Conservation (phyloP, 2,888 invertebrate species). For the Lasioglossum villosulum region DNA sequence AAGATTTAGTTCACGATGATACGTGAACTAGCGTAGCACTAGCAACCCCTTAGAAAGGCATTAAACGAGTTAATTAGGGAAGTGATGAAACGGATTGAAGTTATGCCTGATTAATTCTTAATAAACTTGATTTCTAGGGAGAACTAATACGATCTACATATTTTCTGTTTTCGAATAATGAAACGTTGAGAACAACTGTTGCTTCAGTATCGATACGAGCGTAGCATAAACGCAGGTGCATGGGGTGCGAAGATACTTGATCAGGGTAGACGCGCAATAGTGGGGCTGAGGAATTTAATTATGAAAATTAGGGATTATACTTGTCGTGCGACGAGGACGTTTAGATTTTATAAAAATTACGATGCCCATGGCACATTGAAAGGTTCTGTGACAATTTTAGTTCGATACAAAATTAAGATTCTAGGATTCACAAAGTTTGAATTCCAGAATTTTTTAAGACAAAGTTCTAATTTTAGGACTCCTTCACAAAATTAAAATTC, state of each 20-base stretch:
- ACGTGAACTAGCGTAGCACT: conserved; percentile 17
- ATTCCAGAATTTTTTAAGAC: background rate
- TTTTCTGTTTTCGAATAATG: conserved; percentile 16
- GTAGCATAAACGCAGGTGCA: background rate
- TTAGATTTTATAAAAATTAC: background rate
- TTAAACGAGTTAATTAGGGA: conserved; percentile 36
- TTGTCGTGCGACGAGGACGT: background rate
- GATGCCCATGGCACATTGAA: background rate
- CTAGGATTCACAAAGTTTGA: background rate
- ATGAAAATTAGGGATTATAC: background rate
- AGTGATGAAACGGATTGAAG: conserved; percentile 21
- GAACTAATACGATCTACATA: conserved; percentile 20
- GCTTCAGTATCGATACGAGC: background rate
- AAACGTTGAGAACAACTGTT: background rate
- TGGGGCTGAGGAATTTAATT: background rate
- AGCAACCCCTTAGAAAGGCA: conserved; percentile 42
- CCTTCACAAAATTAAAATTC: background rate
- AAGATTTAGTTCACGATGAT: conserved; percentile 32
- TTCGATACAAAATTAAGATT: background rate
- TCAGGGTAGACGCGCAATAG: background rate
- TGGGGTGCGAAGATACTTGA: background rate
- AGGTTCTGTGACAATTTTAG: background rate
- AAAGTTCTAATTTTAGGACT: background rate
- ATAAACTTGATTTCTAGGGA: conserved; percentile 31
- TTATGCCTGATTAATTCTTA: conserved; percentile 34